Percentiles rank a stretch among this genome's conserved stretches.
Evolutionary conservation across 2,797 vertebrate genomes (phyloP).

Genomic region (Pelobates cultripes): DNA sequence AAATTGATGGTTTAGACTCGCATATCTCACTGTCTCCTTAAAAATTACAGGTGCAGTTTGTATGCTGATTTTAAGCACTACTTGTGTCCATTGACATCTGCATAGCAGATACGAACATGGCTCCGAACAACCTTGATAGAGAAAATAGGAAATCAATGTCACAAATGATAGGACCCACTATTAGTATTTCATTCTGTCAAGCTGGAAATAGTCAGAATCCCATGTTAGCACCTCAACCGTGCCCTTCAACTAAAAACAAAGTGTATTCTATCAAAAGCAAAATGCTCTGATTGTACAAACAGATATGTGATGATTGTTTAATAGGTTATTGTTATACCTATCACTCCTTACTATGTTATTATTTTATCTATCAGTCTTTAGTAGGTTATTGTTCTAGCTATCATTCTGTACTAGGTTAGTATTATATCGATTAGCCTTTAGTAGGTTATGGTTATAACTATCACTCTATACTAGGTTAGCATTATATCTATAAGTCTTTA

Average conservation of each 20-base stretch:
- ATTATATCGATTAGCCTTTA: too few species aligned
- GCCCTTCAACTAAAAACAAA: constrained; percentile 67
- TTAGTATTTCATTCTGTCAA: constrained; percentile 85
- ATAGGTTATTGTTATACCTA: too few species aligned
- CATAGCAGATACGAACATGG: constrained; percentile 67
- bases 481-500: too few species aligned
- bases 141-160: constrained; percentile 70
- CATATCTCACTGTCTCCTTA: background rate
- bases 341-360: too few species aligned
- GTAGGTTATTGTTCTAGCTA: too few species aligned
- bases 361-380: too few species aligned
- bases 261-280: constrained; percentile 71
- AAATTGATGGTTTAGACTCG: background rate
- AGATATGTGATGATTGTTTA: constrained; percentile 34
- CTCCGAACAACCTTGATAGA: constrained; percentile 71
- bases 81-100: constrained; percentile 62
- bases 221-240: constrained; percentile 67
- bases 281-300: constrained; percentile 64
- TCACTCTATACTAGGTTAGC: too few species aligned
- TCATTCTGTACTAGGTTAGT: too few species aligned
- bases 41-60: constrained; percentile 23
- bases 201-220: constrained; percentile 86
- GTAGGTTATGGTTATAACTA: too few species aligned
- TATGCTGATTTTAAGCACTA: constrained; percentile 53
- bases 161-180: constrained; percentile 68